Conservation (phyloP, 2,888 invertebrate species). For the Aelia acuminata region DNA sequence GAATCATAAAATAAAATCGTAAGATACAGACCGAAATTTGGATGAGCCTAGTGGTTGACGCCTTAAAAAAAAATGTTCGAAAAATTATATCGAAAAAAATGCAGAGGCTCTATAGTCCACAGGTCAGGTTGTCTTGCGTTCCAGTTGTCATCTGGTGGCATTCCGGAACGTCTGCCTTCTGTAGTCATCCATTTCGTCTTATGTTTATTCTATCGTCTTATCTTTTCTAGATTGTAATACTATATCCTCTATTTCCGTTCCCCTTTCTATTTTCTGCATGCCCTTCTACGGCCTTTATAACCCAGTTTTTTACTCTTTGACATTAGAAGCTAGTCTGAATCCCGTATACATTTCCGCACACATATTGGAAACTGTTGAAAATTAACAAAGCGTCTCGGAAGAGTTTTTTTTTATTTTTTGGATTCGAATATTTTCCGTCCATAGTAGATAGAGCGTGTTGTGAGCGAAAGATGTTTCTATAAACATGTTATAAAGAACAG, state of each 20-base stretch:
- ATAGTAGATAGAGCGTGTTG: background rate
- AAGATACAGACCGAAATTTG: too few relatives aligned
- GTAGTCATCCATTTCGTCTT: background rate
- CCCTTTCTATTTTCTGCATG: background rate
- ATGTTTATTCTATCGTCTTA: conserved; percentile 6
- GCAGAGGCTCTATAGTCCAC: background rate
- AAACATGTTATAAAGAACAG: background rate
- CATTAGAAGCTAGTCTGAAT: background rate
- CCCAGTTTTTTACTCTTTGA: background rate
- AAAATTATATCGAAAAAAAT: background rate
- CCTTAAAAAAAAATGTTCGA: too few relatives aligned
- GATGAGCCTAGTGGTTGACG: too few relatives aligned
- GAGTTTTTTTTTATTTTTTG: background rate
- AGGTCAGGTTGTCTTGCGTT: background rate
- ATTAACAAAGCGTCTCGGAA: background rate
- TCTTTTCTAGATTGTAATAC: background rate
- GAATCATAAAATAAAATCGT: too few relatives aligned
- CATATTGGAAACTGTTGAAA: background rate
- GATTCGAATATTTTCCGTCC: background rate
- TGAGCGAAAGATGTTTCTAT: background rate
- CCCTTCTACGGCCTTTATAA: background rate
- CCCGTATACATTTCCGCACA: background rate
- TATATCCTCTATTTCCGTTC: background rate
- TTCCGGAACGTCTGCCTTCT: background rate
- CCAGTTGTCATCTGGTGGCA: background rate